phyloP scores from a whole-genome alignment of 2,797 vertebrate species.

The Emys orbicularis region DNA sequence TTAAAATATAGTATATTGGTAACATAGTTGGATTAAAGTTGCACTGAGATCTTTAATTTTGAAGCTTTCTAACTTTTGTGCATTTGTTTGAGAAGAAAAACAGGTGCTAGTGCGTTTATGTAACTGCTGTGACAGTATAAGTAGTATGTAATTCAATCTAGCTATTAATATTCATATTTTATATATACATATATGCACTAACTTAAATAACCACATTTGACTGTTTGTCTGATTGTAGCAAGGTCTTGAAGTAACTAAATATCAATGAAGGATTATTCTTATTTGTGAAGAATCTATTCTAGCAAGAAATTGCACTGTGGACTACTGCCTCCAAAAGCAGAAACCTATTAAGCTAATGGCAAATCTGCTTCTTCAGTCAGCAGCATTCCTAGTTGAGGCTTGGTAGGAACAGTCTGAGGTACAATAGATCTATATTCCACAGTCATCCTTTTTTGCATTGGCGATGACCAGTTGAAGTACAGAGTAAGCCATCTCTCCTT shows the following conservation, averaged over 20 bases:
- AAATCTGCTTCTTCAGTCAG: background rate
- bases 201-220: background rate
- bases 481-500: background rate
- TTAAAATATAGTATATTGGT: slow-evolving; percentile 15
- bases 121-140: slow-evolving; percentile 1
- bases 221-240: background rate
- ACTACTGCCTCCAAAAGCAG: background rate
- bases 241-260: background rate
- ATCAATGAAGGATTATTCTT: background rate
- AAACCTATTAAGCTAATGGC: background rate
- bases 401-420: background rate
- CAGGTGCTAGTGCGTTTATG: background rate
- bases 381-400: background rate
- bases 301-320: background rate
- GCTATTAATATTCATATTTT: background rate
- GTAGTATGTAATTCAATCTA: background rate
- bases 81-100: slow-evolving; percentile 22
- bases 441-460: background rate
- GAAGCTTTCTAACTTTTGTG: slow-evolving; percentile 16
- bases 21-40: slow-evolving; percentile 24
- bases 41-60: slow-evolving; percentile 42
- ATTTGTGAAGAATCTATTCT: background rate
- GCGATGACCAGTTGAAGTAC: background rate
- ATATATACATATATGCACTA: background rate
- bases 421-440: background rate